phyloP scores from a whole-genome alignment of 2,113 vertebrate species.

The Carlito syrichta region DNA sequence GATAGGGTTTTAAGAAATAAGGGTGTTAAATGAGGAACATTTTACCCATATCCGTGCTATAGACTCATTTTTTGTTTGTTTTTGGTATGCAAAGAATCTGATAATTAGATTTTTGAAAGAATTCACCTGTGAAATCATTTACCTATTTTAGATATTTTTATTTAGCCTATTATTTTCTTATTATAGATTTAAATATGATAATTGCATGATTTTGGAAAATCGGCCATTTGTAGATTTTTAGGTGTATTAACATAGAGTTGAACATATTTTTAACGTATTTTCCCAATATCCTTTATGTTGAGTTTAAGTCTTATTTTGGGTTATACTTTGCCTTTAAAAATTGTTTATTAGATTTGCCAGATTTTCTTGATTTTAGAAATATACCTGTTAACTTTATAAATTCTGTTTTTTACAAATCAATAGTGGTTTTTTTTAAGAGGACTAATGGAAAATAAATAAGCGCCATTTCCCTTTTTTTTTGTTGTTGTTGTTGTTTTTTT shows the following conservation, averaged over 20 bases:
- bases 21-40: neutral
- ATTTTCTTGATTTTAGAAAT: neutral
- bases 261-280: neutral
- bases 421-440: neutral
- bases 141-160: neutral
- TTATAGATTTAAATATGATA: neutral
- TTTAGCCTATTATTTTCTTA: neutral
- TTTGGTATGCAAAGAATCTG: neutral
- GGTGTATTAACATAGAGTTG: neutral
- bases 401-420: neutral
- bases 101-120: neutral
- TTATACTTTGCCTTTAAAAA: neutral
- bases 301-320: neutral
- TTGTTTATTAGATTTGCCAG: neutral
- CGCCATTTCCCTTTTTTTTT: too few species aligned
- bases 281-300: neutral
- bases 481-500: too few species aligned
- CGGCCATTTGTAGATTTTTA: neutral
- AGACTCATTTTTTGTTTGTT: neutral
- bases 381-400: neutral
- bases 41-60: neutral
- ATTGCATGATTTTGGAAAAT: neutral
- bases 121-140: neutral
- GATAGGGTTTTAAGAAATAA: neutral
- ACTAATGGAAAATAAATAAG: too few species aligned